Evolutionary conservation across 1,140 invertebrate species (phyloP).

Genomic region (Pantala flavescens): DNA sequence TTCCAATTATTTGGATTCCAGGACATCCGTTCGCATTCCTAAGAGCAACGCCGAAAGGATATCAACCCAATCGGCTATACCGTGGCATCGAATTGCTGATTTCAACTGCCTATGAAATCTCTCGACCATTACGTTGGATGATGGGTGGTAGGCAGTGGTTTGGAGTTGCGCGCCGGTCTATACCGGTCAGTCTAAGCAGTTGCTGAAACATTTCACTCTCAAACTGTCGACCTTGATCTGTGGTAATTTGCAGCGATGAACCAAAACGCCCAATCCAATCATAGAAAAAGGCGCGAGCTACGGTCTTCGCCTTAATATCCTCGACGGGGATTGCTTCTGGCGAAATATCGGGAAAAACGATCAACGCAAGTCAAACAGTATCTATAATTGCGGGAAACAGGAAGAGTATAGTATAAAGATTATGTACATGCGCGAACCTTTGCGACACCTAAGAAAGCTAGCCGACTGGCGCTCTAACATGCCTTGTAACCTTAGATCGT

Average conservation of each 20-base stretch:
- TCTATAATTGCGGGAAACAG: conserved; percentile 25
- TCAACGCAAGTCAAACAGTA: conserved; percentile 37
- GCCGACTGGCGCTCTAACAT: too few species aligned
- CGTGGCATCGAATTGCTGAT: conserved; percentile 17
- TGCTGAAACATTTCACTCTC: conserved; percentile 26
- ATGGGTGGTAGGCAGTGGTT: conserved; percentile 18
- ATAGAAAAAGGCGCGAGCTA: conserved; percentile 27
- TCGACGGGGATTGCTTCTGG: conserved; percentile 32
- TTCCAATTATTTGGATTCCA: conserved; percentile 21
- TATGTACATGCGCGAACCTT: conserved; percentile 28
- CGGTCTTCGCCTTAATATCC: conserved; percentile 31
- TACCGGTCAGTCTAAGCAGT: too few species aligned
- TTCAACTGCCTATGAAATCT: conserved; percentile 9
- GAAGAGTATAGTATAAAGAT: conserved; percentile 35
- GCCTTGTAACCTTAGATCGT: too few species aligned
- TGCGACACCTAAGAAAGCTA: conserved; percentile 4
- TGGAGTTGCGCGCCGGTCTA: too few species aligned
- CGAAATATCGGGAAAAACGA: conserved; percentile 34
- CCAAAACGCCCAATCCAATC: conserved; percentile 32
- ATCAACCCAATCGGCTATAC: conserved; percentile 20
- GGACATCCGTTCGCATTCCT: conserved; percentile 24
- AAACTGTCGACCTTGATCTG: conserved; percentile 33
- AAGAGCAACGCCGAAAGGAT: conserved; percentile 24
- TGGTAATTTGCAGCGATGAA: conserved; percentile 26
- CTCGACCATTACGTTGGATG: conserved; percentile 17